Percentiles rank a stretch among this genome's conserved stretches.
Conservation (phyloP, 2,888 invertebrate genomes). For the Elmis aenea region DNA sequence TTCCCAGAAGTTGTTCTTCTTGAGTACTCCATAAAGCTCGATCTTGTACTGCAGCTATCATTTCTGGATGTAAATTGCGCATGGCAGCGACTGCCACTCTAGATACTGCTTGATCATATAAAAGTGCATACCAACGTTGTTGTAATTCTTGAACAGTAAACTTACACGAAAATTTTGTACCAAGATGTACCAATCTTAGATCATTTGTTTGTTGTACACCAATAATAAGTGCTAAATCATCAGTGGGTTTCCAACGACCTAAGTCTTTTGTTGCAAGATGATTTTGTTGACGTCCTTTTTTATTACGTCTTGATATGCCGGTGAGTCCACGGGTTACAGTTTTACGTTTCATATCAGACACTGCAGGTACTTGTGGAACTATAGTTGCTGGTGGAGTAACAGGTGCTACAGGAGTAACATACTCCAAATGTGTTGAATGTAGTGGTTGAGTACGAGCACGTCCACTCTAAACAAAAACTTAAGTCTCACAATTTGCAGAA, state of each 20-base stretch:
- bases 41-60: constrained; percentile 80
- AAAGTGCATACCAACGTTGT: constrained; percentile 90
- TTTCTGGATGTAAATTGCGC: constrained; percentile 88
- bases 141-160: constrained; percentile 92
- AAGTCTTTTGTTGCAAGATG: constrained; percentile 75
- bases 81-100: constrained; percentile 88
- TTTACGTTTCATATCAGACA: constrained; percentile 45
- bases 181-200: constrained; percentile 76
- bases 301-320: constrained; percentile 47
- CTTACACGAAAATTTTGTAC: constrained; percentile 92
- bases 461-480: constrained; percentile 33
- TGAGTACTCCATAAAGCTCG: constrained; percentile 83
- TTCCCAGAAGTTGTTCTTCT: constrained; percentile 82
- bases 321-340: constrained; percentile 43
- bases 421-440: constrained; percentile 36
- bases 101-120: constrained; percentile 93
- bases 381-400: constrained; percentile 36
- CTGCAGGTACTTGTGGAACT: constrained; percentile 35
- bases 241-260: constrained; percentile 95
- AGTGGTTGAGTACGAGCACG: constrained; percentile 45
- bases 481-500: neutral
- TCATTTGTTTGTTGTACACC: constrained; percentile 89
- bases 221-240: constrained; percentile 89
- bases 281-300: constrained; percentile 62
- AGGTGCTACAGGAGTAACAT: constrained; percentile 34